Conservation (phyloP, 1,140 invertebrate species). For the Magallana angulata region DNA sequence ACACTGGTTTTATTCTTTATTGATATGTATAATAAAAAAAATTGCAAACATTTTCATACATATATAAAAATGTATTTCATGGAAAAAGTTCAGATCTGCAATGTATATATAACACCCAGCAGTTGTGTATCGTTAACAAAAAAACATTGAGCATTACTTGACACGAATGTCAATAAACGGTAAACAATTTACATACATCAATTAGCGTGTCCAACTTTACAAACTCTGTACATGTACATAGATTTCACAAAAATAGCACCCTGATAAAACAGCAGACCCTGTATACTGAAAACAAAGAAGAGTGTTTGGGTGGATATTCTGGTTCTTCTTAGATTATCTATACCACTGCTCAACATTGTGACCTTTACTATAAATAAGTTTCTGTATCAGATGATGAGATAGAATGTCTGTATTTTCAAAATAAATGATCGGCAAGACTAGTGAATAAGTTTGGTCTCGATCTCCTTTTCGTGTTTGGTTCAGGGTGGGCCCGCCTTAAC, state of each 20-base stretch:
- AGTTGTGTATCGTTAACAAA: conserved; percentile 6
- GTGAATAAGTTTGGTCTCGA: too few species aligned
- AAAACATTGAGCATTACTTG: conserved; percentile 1
- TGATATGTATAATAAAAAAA: background rate
- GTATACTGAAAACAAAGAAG: too few species aligned
- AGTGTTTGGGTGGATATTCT: background rate
- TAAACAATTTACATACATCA: too few species aligned
- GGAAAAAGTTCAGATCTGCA: background rate
- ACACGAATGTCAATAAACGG: too few species aligned
- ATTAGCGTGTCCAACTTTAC: too few species aligned
- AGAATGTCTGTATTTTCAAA: too few species aligned
- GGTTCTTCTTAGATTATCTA: background rate
- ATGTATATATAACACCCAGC: background rate
- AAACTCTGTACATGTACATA: too few species aligned
- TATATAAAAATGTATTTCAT: conserved; percentile 23
- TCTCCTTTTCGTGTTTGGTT: too few species aligned
- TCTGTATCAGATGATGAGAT: too few species aligned
- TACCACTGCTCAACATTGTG: too few species aligned
- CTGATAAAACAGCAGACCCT: background rate
- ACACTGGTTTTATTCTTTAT: conserved; percentile 15
- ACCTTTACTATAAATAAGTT: too few species aligned
- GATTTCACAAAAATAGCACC: conserved; percentile 20
- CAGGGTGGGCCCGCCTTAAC: background rate
- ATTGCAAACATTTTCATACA: background rate
- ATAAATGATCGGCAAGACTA: too few species aligned